Evolutionary conservation across 2,888 invertebrate species (phyloP).

Genomic region (Drosophila ezoana): DNA sequence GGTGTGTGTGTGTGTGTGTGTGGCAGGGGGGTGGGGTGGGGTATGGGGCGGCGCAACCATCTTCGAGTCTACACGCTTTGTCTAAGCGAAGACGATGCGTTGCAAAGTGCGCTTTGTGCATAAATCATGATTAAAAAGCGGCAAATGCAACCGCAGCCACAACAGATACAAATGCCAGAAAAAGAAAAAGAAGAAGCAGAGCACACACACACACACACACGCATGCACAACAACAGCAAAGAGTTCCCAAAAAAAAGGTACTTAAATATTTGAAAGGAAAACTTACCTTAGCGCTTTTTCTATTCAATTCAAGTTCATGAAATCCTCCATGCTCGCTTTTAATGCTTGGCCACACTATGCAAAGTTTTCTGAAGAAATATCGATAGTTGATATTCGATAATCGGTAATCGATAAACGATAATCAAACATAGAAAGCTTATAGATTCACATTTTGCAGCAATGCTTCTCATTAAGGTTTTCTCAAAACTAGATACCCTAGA

Average conservation of each 20-base stretch:
- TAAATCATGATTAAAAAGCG: constrained; percentile 62
- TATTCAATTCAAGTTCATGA: too few species aligned
- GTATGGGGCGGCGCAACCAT: constrained; percentile 3
- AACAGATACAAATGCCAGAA: constrained; percentile 6
- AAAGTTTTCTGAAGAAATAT: too few species aligned
- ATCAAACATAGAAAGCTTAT: too few species aligned
- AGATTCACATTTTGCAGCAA: too few species aligned
- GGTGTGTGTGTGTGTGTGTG: background rate
- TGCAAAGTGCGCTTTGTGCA: constrained; percentile 37
- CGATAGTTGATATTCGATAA: too few species aligned
- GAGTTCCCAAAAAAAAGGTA: background rate
- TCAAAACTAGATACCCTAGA: too few species aligned
- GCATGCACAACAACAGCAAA: background rate
- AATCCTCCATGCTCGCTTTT: too few species aligned
- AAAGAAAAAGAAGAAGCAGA: constrained; percentile 6
- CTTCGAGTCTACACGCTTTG: constrained; percentile 12
- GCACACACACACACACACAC: background rate
- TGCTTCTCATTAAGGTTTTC: too few species aligned
- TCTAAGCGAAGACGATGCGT: constrained; percentile 18
- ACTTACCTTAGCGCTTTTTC: too few species aligned
- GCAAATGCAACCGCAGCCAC: constrained; percentile 31
- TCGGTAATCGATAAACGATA: too few species aligned
- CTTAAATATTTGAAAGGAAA: too few species aligned
- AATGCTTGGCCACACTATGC: too few species aligned
- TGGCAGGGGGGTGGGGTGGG: background rate